Percentiles rank a stretch among this genome's conserved stretches.
These are phyloP conservation scores for Drosophila arizonae DNA, from an alignment of 1,140 invertebrate species.

Conservation along the genomic window DNA sequence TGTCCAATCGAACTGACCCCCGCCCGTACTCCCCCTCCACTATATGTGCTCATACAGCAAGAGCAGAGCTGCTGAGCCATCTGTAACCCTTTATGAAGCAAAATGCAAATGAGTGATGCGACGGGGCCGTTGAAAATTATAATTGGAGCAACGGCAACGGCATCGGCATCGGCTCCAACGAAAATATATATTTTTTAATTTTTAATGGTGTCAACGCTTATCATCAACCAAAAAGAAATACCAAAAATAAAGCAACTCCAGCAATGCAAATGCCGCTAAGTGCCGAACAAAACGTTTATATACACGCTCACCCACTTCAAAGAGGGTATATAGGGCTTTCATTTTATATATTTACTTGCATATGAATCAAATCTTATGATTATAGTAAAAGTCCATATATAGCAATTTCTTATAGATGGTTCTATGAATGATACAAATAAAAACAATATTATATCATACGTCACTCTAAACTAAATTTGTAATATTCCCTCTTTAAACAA, in stretches of 20 bases:
- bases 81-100: constrained; percentile 24
- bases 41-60: background rate
- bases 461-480: background rate
- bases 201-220: constrained; percentile 80
- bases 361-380: no score
- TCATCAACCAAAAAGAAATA: constrained; percentile 46
- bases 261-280: constrained; percentile 67
- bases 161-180: constrained; percentile 10
- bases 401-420: no score
- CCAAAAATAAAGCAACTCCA: constrained; percentile 38
- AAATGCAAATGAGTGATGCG: constrained; percentile 78
- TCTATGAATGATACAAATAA: no score
- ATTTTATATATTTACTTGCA: no score
- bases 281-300: constrained; percentile 72
- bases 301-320: background rate
- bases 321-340: background rate
- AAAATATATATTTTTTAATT: constrained; percentile 68
- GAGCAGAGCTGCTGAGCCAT: background rate
- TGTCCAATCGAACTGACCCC: constrained; percentile 14
- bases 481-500: background rate
- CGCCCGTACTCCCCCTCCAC: background rate
- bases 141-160: constrained; percentile 62
- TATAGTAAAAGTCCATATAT: no score
- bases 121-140: constrained; percentile 65
- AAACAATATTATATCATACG: background rate